phyloP scores from a whole-genome alignment of 2,888 invertebrate genomes.

The Hemithea aestivaria region DNA sequence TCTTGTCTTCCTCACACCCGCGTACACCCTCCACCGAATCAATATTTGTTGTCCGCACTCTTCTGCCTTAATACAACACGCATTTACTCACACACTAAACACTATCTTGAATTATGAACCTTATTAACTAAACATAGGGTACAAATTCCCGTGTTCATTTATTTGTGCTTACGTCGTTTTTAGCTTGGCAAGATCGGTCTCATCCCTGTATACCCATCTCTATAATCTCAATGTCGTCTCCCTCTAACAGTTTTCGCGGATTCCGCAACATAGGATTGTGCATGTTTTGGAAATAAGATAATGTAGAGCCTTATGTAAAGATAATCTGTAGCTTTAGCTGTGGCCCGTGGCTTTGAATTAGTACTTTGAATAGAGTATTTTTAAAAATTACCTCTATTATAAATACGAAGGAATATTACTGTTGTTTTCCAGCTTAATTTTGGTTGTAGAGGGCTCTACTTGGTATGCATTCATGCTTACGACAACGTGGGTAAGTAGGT shows the following conservation, averaged over 20 bases:
- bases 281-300: conserved; percentile 30
- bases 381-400: too few species aligned
- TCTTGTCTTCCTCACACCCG: conserved; percentile 36
- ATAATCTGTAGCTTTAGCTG: too few species aligned
- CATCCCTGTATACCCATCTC: conserved; percentile 71
- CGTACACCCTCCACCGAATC: conserved; percentile 66
- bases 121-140: conserved; percentile 8
- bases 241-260: conserved; percentile 65
- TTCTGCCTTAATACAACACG: conserved; percentile 77
- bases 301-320: conserved; percentile 3
- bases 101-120: conserved; percentile 7
- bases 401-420: conserved; percentile 3
- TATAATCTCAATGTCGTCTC: conserved; percentile 71
- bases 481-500: too few species aligned
- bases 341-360: too few species aligned
- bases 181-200: conserved; percentile 38
- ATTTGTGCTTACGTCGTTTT: conserved; percentile 35
- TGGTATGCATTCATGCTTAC: too few species aligned
- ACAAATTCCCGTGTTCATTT: conserved; percentile 8
- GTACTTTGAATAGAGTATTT: too few species aligned
- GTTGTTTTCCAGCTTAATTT: too few species aligned
- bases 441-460: too few species aligned
- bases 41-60: conserved; percentile 80
- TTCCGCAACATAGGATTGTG: conserved; percentile 42
- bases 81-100: conserved; percentile 61